Conservation (phyloP, 2,888 invertebrate genomes). For the Mycogona germanica region DNA sequence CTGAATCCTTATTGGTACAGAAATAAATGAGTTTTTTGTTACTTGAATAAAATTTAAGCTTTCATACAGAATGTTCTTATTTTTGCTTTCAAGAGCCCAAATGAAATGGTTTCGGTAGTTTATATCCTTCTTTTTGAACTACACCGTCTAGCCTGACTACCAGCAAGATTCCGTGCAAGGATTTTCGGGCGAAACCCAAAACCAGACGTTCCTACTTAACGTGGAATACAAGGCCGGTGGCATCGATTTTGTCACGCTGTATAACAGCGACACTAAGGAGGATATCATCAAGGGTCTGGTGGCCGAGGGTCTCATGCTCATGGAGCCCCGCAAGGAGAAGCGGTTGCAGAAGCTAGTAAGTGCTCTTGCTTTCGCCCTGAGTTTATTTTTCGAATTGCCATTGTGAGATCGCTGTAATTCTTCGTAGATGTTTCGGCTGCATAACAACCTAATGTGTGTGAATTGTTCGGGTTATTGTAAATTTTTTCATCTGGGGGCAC, state of each 20-base stretch:
- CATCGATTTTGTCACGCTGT: conserved; percentile 26
- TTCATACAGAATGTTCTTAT: too few relatives aligned
- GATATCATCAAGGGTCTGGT: conserved; percentile 68
- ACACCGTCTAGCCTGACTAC: conserved; percentile 45
- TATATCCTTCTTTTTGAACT: not conserved
- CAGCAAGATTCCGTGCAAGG: conserved; percentile 56
- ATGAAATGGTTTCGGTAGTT: not conserved
- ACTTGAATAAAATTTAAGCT: not conserved
- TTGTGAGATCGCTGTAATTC: not conserved
- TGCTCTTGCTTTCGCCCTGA: conserved; percentile 11
- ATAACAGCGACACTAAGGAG: conserved; percentile 38
- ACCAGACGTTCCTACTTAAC: conserved; percentile 67
- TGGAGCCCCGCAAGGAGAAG: conserved; percentile 66
- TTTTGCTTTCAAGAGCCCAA: not conserved
- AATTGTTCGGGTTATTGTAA: too few relatives aligned
- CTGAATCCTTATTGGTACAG: too few relatives aligned
- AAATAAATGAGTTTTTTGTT: not conserved
- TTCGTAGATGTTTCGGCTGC: not conserved
- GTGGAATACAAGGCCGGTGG: conserved; percentile 56
- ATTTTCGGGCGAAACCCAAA: conserved; percentile 50
- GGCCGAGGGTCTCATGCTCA: conserved; percentile 69
- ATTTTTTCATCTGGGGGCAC: too few relatives aligned
- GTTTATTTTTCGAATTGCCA: not conserved
- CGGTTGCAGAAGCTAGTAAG: conserved; percentile 62
- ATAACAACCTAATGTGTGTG: not conserved